These are phyloP conservation scores for Clitarchus hookeri DNA, from an alignment of 2,888 invertebrate genomes.

Conservation along the genomic window DNA sequence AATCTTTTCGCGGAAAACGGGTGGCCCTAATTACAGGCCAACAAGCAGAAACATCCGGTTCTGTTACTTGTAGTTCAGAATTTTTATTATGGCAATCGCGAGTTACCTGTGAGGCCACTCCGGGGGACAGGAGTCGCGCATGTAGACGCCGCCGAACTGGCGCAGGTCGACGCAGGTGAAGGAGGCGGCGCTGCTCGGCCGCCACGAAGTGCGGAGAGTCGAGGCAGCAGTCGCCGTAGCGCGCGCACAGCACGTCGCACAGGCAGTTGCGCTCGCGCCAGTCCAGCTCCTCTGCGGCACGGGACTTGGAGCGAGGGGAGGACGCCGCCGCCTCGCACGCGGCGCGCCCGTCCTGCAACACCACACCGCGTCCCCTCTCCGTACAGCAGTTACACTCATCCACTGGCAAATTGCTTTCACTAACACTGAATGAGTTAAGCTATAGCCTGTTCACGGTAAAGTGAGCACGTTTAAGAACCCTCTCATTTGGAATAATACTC, in stretches of 20 bases:
- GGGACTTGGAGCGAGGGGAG: conserved; percentile 39
- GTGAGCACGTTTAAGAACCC: no score
- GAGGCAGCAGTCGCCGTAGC: conserved; percentile 57
- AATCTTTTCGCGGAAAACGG: no score
- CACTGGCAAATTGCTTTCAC: no score
- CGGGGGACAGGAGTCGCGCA: conserved; percentile 53
- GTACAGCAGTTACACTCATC: no score
- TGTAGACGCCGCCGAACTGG: conserved; percentile 54
- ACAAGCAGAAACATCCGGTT: no score
- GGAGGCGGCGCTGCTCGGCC: conserved; percentile 48
- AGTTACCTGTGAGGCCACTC: conserved; percentile 47
- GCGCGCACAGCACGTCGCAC: conserved; percentile 54
- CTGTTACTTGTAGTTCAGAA: no score
- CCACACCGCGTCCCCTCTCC: not conserved
- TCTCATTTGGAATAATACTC: no score
- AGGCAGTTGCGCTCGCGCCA: conserved; percentile 54
- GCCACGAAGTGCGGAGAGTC: conserved; percentile 50
- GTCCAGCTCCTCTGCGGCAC: conserved; percentile 47
- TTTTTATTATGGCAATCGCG: no score
- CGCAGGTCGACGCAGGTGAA: conserved; percentile 53
- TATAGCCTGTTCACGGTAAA: no score
- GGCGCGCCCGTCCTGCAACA: conserved; percentile 45
- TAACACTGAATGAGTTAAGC: no score
- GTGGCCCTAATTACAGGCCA: no score
- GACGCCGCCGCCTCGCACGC: conserved; percentile 41